Evolutionary conservation across 2,797 vertebrate genomes (phyloP).

Genomic region (Pseudochaenichthys georgianus): DNA sequence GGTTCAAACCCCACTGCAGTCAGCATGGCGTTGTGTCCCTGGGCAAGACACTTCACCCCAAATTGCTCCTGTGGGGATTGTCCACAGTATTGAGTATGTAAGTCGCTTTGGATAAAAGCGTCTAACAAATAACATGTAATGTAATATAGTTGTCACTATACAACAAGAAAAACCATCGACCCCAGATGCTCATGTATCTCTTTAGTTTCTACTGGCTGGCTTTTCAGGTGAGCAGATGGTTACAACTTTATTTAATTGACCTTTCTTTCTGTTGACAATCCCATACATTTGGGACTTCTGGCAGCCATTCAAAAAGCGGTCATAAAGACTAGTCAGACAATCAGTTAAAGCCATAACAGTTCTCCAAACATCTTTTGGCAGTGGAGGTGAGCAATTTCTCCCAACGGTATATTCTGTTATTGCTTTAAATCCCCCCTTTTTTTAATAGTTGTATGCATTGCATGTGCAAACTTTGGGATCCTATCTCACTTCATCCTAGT

Average conservation of each 20-base stretch:
- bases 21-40: too few species aligned
- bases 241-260: background rate
- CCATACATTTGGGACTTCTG: constrained; percentile 27
- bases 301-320: constrained; percentile 12
- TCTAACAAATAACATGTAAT: too few species aligned
- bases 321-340: constrained; percentile 16
- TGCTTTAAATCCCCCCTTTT: background rate
- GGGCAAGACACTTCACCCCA: too few species aligned
- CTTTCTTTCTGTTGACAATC: constrained; percentile 11
- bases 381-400: constrained; percentile 2
- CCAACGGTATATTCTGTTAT: background rate
- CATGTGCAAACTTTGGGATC: background rate
- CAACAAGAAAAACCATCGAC: background rate
- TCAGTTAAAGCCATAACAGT: constrained; percentile 20
- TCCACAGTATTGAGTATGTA: too few species aligned
- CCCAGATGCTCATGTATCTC: background rate
- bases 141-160: background rate
- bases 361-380: constrained; percentile 11
- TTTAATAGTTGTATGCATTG: background rate
- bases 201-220: background rate
- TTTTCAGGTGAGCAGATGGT: constrained; percentile 5
- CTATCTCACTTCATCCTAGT: background rate
- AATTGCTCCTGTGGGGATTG: too few species aligned
- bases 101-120: too few species aligned
- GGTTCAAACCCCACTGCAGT: too few species aligned